Evolutionary conservation across 37 sponge, comb jelly and placozoan genomes (phyloP).

Genomic region (Mnemiopsis leidyi): DNA sequence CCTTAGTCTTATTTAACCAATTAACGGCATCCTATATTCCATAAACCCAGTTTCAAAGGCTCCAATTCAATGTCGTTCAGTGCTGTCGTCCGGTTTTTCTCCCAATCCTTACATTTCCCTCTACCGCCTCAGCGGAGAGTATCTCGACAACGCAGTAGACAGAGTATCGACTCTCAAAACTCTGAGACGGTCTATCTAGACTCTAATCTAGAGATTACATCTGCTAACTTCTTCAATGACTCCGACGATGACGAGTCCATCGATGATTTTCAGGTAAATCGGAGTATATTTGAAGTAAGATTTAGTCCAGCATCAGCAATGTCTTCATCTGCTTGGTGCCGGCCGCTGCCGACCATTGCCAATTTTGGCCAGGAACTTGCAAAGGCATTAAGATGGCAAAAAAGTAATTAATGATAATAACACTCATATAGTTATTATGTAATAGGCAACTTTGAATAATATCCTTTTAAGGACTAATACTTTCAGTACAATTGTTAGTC

Average conservation of each 20-base stretch:
- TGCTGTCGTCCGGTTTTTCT: background rate
- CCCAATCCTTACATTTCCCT: background rate
- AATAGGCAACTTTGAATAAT: too few species aligned
- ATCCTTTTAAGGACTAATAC: too few species aligned
- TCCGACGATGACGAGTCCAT: background rate
- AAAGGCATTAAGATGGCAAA: too few species aligned
- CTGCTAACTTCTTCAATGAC: background rate
- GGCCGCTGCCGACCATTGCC: too few species aligned
- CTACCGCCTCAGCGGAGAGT: background rate
- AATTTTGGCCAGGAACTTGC: too few species aligned
- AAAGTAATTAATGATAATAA: too few species aligned
- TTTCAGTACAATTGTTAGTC: too few species aligned
- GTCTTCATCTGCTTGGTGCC: too few species aligned
- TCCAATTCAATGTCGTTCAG: background rate
- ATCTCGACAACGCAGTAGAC: background rate
- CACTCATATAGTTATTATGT: too few species aligned
- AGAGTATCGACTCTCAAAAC: background rate
- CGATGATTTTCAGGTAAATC: slow-evolving; percentile 8
- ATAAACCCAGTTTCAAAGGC: background rate
- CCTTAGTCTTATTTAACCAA: too few species aligned
- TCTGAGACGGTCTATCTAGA: slow-evolving; percentile 13
- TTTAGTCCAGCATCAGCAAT: too few species aligned
- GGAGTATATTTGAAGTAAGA: too few species aligned
- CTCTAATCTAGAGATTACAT: slow-evolving; percentile 25
- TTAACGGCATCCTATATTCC: background rate